These are phyloP conservation scores for Sarotherodon lohbergeri DNA, from an alignment of 2,113 vertebrate genomes.

Conservation along the genomic window DNA sequence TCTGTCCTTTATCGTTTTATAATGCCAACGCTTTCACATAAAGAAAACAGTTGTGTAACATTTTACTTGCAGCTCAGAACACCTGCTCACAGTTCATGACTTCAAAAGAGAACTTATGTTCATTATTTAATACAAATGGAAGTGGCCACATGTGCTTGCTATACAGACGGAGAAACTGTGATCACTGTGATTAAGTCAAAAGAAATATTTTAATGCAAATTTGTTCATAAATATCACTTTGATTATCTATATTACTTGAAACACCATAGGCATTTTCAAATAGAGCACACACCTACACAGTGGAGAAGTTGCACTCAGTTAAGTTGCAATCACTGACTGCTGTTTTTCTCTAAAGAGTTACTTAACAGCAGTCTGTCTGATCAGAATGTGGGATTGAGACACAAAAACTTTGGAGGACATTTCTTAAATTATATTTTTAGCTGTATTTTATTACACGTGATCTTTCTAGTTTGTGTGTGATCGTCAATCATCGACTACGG, in stretches of 20 bases:
- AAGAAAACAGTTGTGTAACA: background rate
- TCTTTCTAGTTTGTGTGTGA: background rate
- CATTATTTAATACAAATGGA: background rate
- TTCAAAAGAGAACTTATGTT: background rate
- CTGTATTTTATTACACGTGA: background rate
- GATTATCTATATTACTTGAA: background rate
- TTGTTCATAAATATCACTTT: background rate
- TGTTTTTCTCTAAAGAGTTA: background rate
- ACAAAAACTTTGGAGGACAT: background rate
- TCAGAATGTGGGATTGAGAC: background rate
- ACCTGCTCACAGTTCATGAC: background rate
- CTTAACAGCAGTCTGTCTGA: background rate
- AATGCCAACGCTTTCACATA: constrained; percentile 5
- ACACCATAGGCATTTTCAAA: background rate
- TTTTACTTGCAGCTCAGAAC: background rate
- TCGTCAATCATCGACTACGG: background rate
- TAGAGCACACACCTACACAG: background rate
- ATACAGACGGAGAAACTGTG: background rate
- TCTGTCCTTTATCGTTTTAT: constrained; percentile 13
- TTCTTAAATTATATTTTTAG: background rate
- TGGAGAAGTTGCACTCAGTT: background rate
- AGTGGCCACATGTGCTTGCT: background rate
- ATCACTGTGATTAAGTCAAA: background rate
- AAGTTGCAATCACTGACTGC: background rate
- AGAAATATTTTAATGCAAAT: background rate